phyloP scores from a whole-genome alignment of 2,888 invertebrate genomes.

The Chromoteleia sp. region DNA sequence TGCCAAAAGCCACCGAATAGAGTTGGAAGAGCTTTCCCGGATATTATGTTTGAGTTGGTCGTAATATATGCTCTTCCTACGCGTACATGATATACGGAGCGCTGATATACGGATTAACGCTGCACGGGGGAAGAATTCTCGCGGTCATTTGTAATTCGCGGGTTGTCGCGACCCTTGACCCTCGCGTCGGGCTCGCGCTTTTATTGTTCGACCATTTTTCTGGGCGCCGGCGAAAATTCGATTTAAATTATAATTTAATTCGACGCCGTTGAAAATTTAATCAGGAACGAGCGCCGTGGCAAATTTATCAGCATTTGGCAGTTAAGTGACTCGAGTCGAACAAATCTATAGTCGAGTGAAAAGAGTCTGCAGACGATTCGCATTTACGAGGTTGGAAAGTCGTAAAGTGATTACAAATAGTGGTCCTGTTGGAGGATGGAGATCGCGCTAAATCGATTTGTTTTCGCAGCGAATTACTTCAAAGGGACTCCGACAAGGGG shows the following conservation, averaged over 20 bases:
- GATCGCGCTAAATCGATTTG: conserved; percentile 45
- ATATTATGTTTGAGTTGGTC: conserved; percentile 84
- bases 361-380: conserved; percentile 48
- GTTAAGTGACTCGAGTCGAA: conserved; percentile 53
- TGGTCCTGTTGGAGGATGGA: conserved; percentile 25
- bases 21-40: conserved; percentile 82
- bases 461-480: conserved; percentile 28
- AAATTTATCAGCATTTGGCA: conserved; percentile 50
- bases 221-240: not conserved
- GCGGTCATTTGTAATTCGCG: conserved; percentile 36
- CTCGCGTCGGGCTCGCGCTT: not conserved
- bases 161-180: not conserved
- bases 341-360: conserved; percentile 45
- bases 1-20: conserved; percentile 75
- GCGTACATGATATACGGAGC: conserved; percentile 55
- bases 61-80: conserved; percentile 78
- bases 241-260: conserved; percentile 45
- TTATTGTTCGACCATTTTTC: conserved; percentile 7
- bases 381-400: conserved; percentile 48
- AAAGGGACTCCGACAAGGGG: conserved; percentile 5
- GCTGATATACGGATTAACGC: conserved; percentile 49
- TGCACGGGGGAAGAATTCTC: conserved; percentile 34
- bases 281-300: conserved; percentile 24
- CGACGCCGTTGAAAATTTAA: conserved; percentile 35
- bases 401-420: conserved; percentile 57